Percentiles rank a stretch among this genome's conserved stretches.
Evolutionary conservation across 1,140 invertebrate genomes (phyloP).

Genomic region (Papilio polytes): DNA sequence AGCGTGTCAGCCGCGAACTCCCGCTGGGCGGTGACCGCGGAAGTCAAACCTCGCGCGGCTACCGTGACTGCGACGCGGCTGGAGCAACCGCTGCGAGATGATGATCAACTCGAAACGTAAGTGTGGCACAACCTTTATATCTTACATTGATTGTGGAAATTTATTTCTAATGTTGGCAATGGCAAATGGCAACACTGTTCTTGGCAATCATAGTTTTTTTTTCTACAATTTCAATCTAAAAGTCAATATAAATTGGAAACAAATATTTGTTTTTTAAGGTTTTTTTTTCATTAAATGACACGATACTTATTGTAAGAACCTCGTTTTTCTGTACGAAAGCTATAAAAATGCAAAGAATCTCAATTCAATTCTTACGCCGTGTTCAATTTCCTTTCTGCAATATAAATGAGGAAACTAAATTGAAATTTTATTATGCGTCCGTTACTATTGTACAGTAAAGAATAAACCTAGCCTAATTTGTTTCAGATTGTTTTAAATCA

Average conservation of each 20-base stretch:
- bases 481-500: too few relatives aligned
- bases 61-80: slow-evolving; percentile 93
- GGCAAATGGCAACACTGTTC: too few relatives aligned
- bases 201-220: too few relatives aligned
- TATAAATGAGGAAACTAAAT: not conserved
- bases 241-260: too few relatives aligned
- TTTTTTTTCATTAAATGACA: too few relatives aligned
- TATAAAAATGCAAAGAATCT: slow-evolving; percentile 16
- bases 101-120: slow-evolving; percentile 68
- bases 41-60: slow-evolving; percentile 92
- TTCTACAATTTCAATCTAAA: too few relatives aligned
- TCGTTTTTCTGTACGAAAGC: not conserved
- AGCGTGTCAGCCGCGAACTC: slow-evolving; percentile 91
- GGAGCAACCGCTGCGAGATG: slow-evolving; percentile 79
- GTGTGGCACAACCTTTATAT: slow-evolving; percentile 37
- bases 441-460: not conserved
- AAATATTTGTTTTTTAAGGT: too few relatives aligned
- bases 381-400: slow-evolving; percentile 8
- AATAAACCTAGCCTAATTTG: too few relatives aligned
- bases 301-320: not conserved
- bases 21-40: slow-evolving; percentile 93
- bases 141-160: not conserved
- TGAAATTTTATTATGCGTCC: not conserved
- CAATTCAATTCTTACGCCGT: slow-evolving; percentile 1
- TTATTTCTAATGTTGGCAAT: not conserved